Conservation (phyloP, 1,140 invertebrate species). For the Brachionus rubens region DNA sequence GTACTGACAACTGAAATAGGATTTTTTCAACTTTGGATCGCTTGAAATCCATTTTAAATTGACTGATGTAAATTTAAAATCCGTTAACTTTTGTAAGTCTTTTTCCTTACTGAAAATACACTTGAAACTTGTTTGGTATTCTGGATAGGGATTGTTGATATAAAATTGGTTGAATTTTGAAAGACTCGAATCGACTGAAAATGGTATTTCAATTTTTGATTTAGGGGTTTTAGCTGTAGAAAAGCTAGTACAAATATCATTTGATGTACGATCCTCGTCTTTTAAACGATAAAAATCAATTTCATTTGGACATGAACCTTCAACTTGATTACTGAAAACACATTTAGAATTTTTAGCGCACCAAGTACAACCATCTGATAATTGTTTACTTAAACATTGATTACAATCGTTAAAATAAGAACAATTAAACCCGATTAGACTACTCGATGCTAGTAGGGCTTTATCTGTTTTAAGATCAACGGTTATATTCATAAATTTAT, state of each 20-base stretch:
- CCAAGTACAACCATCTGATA: conserved; percentile 28
- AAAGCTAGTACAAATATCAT: conserved; percentile 8
- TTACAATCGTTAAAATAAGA: conserved; percentile 33
- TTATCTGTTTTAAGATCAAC: neutral
- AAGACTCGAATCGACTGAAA: neutral
- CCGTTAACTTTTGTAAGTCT: neutral
- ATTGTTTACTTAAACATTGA: conserved; percentile 11
- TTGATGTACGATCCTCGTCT: neutral
- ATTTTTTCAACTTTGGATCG: conserved; percentile 8
- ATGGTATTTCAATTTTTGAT: conserved; percentile 35
- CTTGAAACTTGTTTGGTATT: conserved; percentile 14
- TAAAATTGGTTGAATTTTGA: neutral
- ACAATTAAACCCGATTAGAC: conserved; percentile 28
- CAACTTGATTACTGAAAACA: conserved; percentile 13
- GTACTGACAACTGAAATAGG: conserved; percentile 8
- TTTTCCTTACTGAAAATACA: conserved; percentile 6
- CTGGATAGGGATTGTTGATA: conserved; percentile 15
- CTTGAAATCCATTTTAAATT: conserved; percentile 9
- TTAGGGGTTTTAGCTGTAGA: neutral
- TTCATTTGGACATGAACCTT: neutral
- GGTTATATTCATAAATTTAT: conserved; percentile 21
- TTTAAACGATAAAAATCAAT: neutral
- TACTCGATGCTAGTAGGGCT: neutral
- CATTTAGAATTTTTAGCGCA: conserved; percentile 34
- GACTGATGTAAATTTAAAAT: neutral